A percentile compares a stretch with the other conserved stretches of the same genome.
phyloP scores from a whole-genome alignment of 1,140 invertebrate species.

The Dreissena polymorpha region DNA sequence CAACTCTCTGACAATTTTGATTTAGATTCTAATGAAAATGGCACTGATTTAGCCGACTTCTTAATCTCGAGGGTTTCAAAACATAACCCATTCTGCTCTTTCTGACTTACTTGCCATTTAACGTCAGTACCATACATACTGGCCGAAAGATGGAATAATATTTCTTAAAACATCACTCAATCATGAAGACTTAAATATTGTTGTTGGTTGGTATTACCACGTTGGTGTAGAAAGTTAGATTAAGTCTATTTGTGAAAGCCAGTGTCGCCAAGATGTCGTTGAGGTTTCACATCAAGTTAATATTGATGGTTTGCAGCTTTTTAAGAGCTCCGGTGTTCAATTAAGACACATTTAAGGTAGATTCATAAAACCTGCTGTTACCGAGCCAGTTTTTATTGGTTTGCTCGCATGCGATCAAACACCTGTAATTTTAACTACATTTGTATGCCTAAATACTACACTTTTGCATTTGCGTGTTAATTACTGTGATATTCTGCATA shows the following conservation, averaged over 20 bases:
- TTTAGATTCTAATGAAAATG: too few species aligned
- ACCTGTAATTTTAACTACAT: slow-evolving; percentile 11
- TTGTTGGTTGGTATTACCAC: slow-evolving; percentile 25
- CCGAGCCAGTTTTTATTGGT: slow-evolving; percentile 42
- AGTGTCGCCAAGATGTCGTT: background rate
- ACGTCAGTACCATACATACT: slow-evolving; percentile 4
- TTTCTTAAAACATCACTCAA: slow-evolving; percentile 12
- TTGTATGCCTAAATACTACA: slow-evolving; percentile 13
- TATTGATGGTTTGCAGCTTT: slow-evolving; percentile 46
- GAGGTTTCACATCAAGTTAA: slow-evolving; percentile 19
- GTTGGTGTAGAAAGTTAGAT: background rate
- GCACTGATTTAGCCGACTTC: too few species aligned
- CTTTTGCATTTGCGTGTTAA: background rate
- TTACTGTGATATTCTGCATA: too few species aligned
- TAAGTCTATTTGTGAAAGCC: background rate
- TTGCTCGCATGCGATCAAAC: slow-evolving; percentile 38
- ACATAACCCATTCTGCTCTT: background rate
- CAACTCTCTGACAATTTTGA: too few species aligned
- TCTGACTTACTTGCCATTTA: background rate
- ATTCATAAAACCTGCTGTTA: background rate
- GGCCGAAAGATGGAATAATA: slow-evolving; percentile 12
- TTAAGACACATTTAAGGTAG: slow-evolving; percentile 30
- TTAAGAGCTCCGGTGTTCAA: slow-evolving; percentile 18
- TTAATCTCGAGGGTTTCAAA: background rate
- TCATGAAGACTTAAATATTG: background rate